A percentile compares a stretch with the other conserved stretches of the same genome.
Conservation (phyloP, 2,888 invertebrate species). For the Hermodice carunculata region DNA sequence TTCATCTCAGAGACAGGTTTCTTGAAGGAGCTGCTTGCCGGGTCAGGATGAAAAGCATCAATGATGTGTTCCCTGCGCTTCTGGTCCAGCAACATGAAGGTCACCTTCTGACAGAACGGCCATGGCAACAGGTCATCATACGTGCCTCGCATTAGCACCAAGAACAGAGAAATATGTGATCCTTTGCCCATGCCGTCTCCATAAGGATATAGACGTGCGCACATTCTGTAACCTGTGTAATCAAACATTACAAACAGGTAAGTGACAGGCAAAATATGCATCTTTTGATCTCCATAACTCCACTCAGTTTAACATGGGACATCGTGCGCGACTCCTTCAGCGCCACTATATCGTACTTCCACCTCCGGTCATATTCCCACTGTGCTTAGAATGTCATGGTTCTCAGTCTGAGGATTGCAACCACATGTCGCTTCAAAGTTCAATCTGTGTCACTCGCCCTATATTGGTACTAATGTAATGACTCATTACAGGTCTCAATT, state of each 20-base stretch:
- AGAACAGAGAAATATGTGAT: constrained; percentile 66
- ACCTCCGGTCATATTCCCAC: no score
- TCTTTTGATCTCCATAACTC: no score
- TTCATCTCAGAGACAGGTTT: constrained; percentile 58
- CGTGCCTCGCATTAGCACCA: constrained; percentile 59
- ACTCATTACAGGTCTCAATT: no score
- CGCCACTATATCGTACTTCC: no score
- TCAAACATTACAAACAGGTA: no score
- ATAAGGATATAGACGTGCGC: constrained; percentile 60
- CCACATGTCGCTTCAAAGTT: no score
- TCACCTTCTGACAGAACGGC: constrained; percentile 62
- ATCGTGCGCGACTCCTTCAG: no score
- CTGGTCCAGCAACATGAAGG: constrained; percentile 58
- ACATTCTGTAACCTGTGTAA: constrained; percentile 60
- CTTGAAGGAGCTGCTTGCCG: constrained; percentile 51
- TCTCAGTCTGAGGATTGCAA: no score
- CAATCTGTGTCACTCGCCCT: no score
- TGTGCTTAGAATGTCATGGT: no score
- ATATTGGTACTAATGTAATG: no score
- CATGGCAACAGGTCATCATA: constrained; percentile 63
- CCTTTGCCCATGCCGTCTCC: constrained; percentile 66
- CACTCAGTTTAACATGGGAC: no score
- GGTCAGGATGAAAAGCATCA: constrained; percentile 58
- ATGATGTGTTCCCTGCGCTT: constrained; percentile 51
- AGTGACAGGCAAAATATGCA: not conserved